Conservation (phyloP, 2,797 vertebrate genomes). For the Diceros bicornis region DNA sequence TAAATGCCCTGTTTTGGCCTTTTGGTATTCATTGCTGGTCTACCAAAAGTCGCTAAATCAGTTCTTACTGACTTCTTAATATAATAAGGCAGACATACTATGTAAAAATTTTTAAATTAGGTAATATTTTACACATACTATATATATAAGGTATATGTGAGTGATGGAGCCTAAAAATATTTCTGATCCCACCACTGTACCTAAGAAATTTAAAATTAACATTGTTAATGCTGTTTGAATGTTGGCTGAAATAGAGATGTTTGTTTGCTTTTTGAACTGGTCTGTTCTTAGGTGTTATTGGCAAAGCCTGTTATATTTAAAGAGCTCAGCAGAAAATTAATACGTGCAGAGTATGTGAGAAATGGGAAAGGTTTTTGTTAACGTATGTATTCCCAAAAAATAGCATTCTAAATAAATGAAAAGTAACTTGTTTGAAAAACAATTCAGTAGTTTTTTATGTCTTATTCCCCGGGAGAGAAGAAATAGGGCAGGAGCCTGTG, state of each 20-base stretch:
- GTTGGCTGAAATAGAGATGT: not conserved
- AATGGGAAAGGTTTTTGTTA: not conserved
- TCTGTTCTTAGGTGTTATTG: not conserved
- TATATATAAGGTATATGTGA: not conserved
- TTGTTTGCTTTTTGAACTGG: not conserved
- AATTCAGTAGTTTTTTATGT: not conserved
- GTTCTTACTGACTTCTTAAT: not conserved
- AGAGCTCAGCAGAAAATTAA: not conserved
- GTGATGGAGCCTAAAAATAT: not conserved
- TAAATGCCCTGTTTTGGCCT: not conserved
- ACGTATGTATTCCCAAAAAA: not conserved
- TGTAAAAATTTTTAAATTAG: not conserved
- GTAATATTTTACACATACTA: not conserved
- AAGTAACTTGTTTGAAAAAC: not conserved
- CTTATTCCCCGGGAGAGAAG: not conserved
- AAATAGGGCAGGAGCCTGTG: not conserved
- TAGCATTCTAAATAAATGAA: slow-evolving; percentile 37
- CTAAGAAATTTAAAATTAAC: not conserved
- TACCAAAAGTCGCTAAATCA: not conserved
- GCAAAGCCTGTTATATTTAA: not conserved
- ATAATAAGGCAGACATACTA: not conserved
- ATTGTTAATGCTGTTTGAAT: not conserved
- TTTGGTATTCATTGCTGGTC: not conserved
- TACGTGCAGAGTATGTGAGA: not conserved
- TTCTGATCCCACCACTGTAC: not conserved